These are phyloP conservation scores for Nomada ruficornis DNA, from an alignment of 2,888 invertebrate genomes.

Conservation along the genomic window DNA sequence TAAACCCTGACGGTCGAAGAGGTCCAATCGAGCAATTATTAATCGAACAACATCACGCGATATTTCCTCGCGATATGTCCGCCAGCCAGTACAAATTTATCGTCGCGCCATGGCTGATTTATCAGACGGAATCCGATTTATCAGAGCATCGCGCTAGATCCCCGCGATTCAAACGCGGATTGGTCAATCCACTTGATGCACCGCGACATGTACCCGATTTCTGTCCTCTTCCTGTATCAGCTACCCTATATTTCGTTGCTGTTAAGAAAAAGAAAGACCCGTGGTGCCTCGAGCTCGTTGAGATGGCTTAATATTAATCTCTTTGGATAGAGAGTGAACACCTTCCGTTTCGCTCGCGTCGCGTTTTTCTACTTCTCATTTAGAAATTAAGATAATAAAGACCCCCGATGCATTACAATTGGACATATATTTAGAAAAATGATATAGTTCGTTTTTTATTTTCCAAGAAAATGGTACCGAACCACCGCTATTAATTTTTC, in stretches of 20 bases:
- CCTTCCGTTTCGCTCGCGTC: too few species aligned
- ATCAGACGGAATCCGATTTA: slow-evolving; percentile 71
- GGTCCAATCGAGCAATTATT: slow-evolving; percentile 65
- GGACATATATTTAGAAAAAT: too few species aligned
- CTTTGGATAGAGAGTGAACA: too few species aligned
- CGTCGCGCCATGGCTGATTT: slow-evolving; percentile 67
- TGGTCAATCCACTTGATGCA: slow-evolving; percentile 61
- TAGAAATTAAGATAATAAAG: too few species aligned
- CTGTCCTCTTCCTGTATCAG: background rate
- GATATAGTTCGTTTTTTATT: background rate
- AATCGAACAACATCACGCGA: slow-evolving; percentile 77
- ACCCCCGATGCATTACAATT: too few species aligned
- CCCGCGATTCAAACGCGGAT: slow-evolving; percentile 63
- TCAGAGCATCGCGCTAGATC: slow-evolving; percentile 62
- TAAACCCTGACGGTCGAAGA: slow-evolving; percentile 59
- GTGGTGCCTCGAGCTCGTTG: too few species aligned
- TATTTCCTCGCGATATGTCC: slow-evolving; percentile 73
- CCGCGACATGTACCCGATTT: slow-evolving; percentile 3
- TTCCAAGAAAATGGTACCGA: background rate
- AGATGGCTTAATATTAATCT: too few species aligned
- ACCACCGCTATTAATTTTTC: too few species aligned
- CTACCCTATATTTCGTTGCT: background rate
- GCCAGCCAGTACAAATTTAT: slow-evolving; percentile 66
- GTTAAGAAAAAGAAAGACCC: too few species aligned
- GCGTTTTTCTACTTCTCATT: too few species aligned